Conservation (phyloP, 2,113 vertebrate genomes). For the Pseudorhombus dupliciocellatus region DNA sequence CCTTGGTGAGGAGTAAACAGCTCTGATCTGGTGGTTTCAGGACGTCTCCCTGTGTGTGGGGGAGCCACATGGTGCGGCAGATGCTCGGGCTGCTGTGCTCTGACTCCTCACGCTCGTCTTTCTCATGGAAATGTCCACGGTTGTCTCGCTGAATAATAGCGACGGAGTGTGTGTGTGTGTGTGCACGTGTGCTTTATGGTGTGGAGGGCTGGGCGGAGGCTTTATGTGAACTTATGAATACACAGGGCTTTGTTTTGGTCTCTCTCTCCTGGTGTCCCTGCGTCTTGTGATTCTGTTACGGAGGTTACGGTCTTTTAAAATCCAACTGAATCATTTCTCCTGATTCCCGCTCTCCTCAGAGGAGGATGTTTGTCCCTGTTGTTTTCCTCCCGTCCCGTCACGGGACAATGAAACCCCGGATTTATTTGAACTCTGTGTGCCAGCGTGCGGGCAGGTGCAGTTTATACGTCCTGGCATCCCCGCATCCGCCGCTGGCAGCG, state of each 20-base stretch:
- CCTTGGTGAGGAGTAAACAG: not conserved
- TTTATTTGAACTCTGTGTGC: not conserved
- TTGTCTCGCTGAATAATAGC: conserved; percentile 65
- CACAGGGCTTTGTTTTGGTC: conserved; percentile 11
- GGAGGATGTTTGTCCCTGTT: conserved; percentile 14
- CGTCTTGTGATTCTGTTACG: not conserved
- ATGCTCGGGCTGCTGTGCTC: conserved; percentile 66
- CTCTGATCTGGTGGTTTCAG: not conserved
- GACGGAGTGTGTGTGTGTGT: conserved; percentile 27
- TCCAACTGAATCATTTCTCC: not conserved
- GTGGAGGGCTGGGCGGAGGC: conserved; percentile 2
- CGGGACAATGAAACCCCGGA: not conserved
- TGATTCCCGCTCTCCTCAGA: conserved; percentile 7
- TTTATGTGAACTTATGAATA: conserved; percentile 32
- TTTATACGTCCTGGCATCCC: conserved; percentile 42
- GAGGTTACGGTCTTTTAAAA: not conserved
- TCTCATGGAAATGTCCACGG: conserved; percentile 80
- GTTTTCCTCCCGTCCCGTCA: not conserved
- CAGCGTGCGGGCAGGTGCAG: conserved; percentile 44
- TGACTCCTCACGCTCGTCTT: conserved; percentile 65
- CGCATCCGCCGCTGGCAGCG: conserved; percentile 32
- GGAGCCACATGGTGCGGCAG: conserved; percentile 72
- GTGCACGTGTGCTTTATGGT: not conserved
- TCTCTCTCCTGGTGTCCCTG: not conserved
- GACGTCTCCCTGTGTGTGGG: not conserved